phyloP scores from a whole-genome alignment of 1,140 invertebrate species.

The Drosophila kohkoa region DNA sequence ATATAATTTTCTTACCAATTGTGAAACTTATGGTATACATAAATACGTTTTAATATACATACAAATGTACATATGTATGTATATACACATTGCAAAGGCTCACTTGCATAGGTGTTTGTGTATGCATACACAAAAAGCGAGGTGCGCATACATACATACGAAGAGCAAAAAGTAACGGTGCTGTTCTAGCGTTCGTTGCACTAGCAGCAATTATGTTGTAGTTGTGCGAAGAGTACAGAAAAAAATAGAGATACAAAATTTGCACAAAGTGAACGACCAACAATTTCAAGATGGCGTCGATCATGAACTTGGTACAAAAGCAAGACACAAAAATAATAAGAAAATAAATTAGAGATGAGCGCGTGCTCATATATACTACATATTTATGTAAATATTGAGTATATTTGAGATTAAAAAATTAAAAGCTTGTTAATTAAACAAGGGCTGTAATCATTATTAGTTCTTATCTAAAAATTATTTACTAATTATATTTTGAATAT shows the following conservation, averaged over 20 bases:
- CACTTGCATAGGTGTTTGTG: background rate
- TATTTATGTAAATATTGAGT: background rate
- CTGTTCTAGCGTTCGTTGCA: conserved; percentile 46
- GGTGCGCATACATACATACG: conserved; percentile 5
- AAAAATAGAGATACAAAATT: conserved; percentile 25
- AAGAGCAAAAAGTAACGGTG: conserved; percentile 37
- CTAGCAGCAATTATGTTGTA: conserved; percentile 11
- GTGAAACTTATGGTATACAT: background rate
- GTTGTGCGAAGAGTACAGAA: background rate
- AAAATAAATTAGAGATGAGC: conserved; percentile 36
- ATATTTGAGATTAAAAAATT: no score
- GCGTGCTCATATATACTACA: conserved; percentile 9
- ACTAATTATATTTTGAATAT: no score
- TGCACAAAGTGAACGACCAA: conserved; percentile 45
- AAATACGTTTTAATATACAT: conserved; percentile 8
- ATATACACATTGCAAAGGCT: background rate
- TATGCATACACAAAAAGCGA: conserved; percentile 20
- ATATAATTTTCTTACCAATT: background rate
- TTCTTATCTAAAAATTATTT: no score
- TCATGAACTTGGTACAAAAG: conserved; percentile 18
- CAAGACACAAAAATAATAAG: conserved; percentile 18
- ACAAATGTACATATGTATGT: conserved; percentile 1
- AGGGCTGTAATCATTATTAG: no score
- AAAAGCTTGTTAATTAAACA: no score
- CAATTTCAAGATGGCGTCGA: conserved; percentile 40